Evolutionary conservation across 2,888 invertebrate species (phyloP), one percentile per base, ranked within the genome.

Genomic region (Ophioninae sp.): DNA sequence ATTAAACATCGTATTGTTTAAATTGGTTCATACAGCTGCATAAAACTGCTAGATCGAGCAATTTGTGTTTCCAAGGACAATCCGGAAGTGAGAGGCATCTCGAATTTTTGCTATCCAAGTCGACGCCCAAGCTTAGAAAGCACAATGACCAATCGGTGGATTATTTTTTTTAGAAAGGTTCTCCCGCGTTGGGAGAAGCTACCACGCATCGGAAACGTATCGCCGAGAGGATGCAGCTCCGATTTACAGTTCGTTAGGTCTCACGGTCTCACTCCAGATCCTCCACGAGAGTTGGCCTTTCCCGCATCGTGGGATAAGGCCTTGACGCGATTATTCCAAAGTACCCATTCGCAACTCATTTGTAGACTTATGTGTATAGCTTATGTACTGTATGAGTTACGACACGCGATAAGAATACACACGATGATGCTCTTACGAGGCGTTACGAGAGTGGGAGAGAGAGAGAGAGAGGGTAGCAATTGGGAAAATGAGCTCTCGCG

Each of bases 181-280:
- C 23, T 37, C 57, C 65, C 23, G 20, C 70, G 13, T 6, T 68
- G 23, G 23, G 57, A 75, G 56, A 81, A 84, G 69, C 41, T 61
- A n/a, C 78, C 78, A 78, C 17, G 59, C 62, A 74, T 81, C 74
- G 59, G 57, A 57, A 83, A 75, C 50, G 39, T 77, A 76, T 73
- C 69, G 69, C 21, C 69, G 69, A 65, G 21, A 59, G 73, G 78
- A 79, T 78, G 73, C 70, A 78, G 78, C 67, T 79, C 70, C 78
- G 82, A 82, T 88, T 89, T 84, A 87, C 89, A 90, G 89, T 89
- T 91, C 90, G 92, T 91, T 91, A 91, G 89, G 86, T 86, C 83
- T 78, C 85, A 50, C 86, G 88, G 91, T 92, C 88, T 87, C 90
- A 92, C 88, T 91, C 91, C 85, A 89, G 86, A 92, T 89, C 85